Percentiles rank a stretch among this genome's conserved stretches.
phyloP scores from a whole-genome alignment of 2,888 invertebrate genomes.

The Orthosia gothica region DNA sequence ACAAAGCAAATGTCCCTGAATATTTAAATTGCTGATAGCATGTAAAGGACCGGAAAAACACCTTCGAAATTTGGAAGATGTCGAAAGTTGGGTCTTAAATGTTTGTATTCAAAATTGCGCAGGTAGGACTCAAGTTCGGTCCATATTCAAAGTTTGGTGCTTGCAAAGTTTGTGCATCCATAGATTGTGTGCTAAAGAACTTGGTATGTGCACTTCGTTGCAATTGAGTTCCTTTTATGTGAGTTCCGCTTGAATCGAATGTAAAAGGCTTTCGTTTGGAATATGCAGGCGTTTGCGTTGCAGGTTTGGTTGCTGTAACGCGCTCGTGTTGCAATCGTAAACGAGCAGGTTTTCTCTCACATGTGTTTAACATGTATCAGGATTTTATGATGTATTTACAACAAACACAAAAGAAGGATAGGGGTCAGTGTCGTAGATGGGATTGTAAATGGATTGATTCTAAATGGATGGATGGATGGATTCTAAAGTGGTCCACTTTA shows the following conservation, averaged over 20 bases:
- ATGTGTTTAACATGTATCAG: conserved; percentile 24
- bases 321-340: conserved; percentile 40
- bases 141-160: conserved; percentile 74
- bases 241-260: conserved; percentile 79
- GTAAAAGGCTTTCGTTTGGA: conserved; percentile 76
- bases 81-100: conserved; percentile 26
- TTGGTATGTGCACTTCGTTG: conserved; percentile 77
- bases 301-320: conserved; percentile 37
- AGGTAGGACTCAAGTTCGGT: conserved; percentile 71
- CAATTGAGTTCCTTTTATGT: conserved; percentile 80
- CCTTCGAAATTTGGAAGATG: conserved; percentile 22
- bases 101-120: conserved; percentile 72
- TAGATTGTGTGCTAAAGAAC: conserved; percentile 79
- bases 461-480: too few relatives aligned
- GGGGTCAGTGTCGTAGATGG: too few relatives aligned
- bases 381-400: too few relatives aligned
- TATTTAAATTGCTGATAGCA: conserved; percentile 3
- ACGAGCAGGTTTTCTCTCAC: conserved; percentile 26
- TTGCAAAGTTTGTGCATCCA: conserved; percentile 78
- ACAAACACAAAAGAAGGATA: too few relatives aligned
- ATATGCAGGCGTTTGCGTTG: conserved; percentile 78
- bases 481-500: too few relatives aligned
- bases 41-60: conserved; percentile 4
- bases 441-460: too few relatives aligned
- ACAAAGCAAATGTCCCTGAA: conserved; percentile 30